Conservation (phyloP, 1,140 invertebrate species). For the Calliphora vicina region DNA sequence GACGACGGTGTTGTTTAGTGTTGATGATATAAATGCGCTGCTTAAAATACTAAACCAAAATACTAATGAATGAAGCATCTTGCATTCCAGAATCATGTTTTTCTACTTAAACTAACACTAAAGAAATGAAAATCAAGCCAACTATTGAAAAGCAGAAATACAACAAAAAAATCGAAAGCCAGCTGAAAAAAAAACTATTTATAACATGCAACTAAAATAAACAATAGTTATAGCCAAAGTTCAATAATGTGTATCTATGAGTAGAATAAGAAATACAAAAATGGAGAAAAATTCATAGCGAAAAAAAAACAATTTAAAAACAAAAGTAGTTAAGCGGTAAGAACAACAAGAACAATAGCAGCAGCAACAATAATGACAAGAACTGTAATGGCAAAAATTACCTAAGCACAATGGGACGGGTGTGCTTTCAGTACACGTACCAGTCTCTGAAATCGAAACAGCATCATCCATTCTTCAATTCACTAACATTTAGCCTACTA, state of each 20-base stretch:
- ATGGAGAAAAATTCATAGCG: not conserved
- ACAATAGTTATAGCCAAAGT: not conserved
- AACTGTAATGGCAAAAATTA: not conserved
- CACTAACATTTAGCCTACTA: too few species aligned
- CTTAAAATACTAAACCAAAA: not conserved
- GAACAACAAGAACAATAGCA: not conserved
- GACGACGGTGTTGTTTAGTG: not conserved
- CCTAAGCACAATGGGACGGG: not conserved
- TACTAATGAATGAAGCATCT: not conserved
- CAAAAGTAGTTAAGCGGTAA: not conserved
- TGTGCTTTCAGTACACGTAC: too few species aligned
- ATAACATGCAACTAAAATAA: not conserved
- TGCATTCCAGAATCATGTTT: not conserved
- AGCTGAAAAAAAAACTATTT: not conserved
- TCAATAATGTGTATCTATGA: not conserved
- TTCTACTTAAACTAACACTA: not conserved
- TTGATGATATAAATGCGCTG: not conserved
- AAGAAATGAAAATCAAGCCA: conserved; percentile 14
- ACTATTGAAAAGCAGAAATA: not conserved
- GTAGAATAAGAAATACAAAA: not conserved
- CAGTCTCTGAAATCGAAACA: too few species aligned
- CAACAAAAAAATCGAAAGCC: not conserved
- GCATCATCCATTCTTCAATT: too few species aligned
- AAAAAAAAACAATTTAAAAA: not conserved
- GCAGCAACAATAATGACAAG: conserved; percentile 16